Evolutionary conservation across 2,797 vertebrate genomes (phyloP).

Genomic region (Sphenopsis melanotis): DNA sequence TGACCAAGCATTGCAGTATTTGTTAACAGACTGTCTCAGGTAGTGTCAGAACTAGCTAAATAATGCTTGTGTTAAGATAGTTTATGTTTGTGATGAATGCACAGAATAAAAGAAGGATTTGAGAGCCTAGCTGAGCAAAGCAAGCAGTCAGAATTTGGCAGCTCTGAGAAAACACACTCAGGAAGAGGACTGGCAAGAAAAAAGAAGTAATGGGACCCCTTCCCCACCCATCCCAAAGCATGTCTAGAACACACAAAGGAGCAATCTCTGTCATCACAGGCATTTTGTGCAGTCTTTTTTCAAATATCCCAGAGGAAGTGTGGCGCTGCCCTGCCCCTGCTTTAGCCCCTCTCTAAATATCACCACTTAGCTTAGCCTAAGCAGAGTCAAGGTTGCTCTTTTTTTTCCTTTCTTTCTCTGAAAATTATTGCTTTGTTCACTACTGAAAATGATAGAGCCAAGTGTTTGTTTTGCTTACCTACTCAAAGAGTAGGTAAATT

Average conservation of each 20-base stretch:
- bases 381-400: conserved; percentile 9
- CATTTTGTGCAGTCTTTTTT: neutral
- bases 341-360: conserved; percentile 13
- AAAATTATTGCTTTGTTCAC: conserved; percentile 38
- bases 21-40: neutral
- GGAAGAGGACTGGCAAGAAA: neutral
- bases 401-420: neutral
- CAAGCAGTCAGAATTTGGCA: neutral
- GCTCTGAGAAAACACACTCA: neutral
- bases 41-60: neutral
- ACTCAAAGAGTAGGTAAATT: conserved; percentile 58
- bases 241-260: neutral
- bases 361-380: neutral
- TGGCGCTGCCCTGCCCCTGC: neutral
- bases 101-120: neutral
- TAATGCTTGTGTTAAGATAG: neutral
- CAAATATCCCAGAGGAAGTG: neutral
- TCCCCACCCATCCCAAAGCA: neutral
- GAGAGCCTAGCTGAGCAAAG: neutral
- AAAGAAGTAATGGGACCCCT: neutral
- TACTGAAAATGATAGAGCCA: neutral
- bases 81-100: neutral
- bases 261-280: neutral
- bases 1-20: neutral
- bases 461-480: conserved; percentile 58